Evolutionary conservation across 2,113 vertebrate species (phyloP).

Genomic region (Dicentrarchus labrax): DNA sequence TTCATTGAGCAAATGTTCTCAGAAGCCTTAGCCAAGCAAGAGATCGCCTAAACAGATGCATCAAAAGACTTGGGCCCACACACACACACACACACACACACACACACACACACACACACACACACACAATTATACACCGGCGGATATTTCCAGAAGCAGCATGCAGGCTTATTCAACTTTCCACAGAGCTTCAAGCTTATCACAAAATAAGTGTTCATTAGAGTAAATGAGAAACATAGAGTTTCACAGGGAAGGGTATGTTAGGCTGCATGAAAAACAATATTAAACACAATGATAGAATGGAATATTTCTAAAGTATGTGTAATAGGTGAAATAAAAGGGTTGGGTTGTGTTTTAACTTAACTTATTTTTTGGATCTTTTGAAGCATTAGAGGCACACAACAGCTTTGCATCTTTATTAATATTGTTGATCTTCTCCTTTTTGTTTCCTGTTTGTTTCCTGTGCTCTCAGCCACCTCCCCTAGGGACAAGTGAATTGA

Average conservation of each 20-base stretch:
- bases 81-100: conserved; percentile 3
- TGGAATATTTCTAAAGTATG: neutral
- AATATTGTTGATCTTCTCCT: conserved; percentile 17
- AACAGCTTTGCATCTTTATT: conserved; percentile 2
- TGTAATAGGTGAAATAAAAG: neutral
- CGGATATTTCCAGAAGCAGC: conserved; percentile 36
- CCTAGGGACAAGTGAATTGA: neutral
- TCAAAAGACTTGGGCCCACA: conserved; percentile 17
- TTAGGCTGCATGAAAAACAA: neutral
- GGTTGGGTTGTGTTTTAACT: neutral
- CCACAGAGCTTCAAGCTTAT: conserved; percentile 19
- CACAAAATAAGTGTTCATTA: neutral
- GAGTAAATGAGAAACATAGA: conserved; percentile 30
- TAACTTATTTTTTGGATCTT: neutral
- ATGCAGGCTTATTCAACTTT: conserved; percentile 37
- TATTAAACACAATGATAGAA: neutral
- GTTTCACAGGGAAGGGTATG: conserved; percentile 9
- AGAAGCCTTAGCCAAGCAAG: conserved; percentile 27
- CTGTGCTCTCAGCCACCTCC: neutral
- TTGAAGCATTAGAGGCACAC: neutral
- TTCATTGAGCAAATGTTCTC: conserved; percentile 29
- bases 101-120: conserved; percentile 19
- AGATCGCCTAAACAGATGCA: conserved; percentile 54
- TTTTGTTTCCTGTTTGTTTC: conserved; percentile 60
- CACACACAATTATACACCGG: neutral